Base-by-base conservation (phyloP, 2,888 invertebrate genomes). In the Andrena haemorrhoa region DNA sequence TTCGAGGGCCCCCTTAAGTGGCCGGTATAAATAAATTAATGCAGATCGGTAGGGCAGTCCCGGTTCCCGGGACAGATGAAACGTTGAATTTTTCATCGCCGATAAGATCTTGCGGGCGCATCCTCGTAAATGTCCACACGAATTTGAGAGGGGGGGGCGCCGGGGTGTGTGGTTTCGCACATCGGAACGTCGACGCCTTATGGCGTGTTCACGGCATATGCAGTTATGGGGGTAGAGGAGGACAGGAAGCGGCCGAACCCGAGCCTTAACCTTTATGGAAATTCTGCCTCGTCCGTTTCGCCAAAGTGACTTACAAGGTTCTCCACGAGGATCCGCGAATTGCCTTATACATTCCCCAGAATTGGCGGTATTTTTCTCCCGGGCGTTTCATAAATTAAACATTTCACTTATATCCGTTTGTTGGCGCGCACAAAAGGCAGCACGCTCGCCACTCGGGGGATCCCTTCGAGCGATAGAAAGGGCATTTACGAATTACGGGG, bases 121-220 rank as follows among this genome's bases (percentile, higher is more conserved):
- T 79, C 79, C 86, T 86, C 88, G 74, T 88, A 88, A 85, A 88
- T 89, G 89, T 89, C 90, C 88, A 86, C 89, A 87, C 85, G 90
- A 91, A 91, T 91, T 91, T 91, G n/a, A 72, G 73, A 33, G 58
- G 72, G n/a, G n/a, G 71, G 41, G 60, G 23, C 66, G 70, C 66
- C 47, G 70, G 73, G 78, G 69, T 77, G 79, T 78, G 83, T 69
- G 82, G 79, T 86, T 88, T 79, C 75, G 83, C 88, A 83, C 84
- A 84, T 88, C 75, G 79, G 84, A 84, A 75, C 86, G 84, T 86
- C 84, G 81, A 82, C 88, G 83, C 86, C 88, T 86, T 89, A 87
- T 86, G 85, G 89, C 69, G 72, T 75, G 82, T 72, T 35, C 76
- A 64, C 72, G 51, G 77, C 84, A 79, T 79, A 81, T 79, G 84